Evolutionary conservation across 2,113 vertebrate genomes (phyloP), one percentile per base, ranked within the genome.

Genomic region (Pitta sordida): DNA sequence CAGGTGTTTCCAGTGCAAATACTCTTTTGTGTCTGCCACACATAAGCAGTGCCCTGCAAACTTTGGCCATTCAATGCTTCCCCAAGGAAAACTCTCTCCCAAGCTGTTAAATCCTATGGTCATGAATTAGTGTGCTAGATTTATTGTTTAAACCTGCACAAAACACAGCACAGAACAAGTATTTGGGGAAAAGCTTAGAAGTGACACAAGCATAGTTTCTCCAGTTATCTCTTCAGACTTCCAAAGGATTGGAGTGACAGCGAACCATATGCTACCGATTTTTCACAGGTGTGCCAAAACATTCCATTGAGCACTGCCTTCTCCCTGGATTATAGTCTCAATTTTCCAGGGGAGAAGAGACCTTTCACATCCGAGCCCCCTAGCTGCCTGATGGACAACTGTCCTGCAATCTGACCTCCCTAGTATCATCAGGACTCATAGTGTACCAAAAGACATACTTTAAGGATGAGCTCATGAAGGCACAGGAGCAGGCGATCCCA

Each of bases 181-280:
- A 30, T 30, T 53, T 5, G 2, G 11, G 64, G 60, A 13, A 34
- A 51, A 82, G 74, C 64, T 87, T 1, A 0, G 23, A 63, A 63
- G 55, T 13, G 29, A 37, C 77, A 62, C 20, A 9, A 22, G 32
- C 12, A 11, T 4, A 5, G 15, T 74, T 70, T 89, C 84, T 89
- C 22, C 77, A 37, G 75, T 49, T 44, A 52, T n/a, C 27, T 68
- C 68, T 69, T 49, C 3, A 7, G 39, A 20, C 9, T 83, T 44
- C 29, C 23, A 22, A 14, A 63, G 53, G 53, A 43, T 20, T 20
- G 30, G 3, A 37, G 41, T 16, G 30, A 67, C 41, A 82, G 22
- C 13, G 74, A 53, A 78, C 15, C 51, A 19, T 20, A 46, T 0
- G 1, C 26, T 30, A 9, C 41, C 3, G 2, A 1, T 44, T 89